Percentiles rank a stretch among this genome's conserved stretches.
Evolutionary conservation across 2,797 vertebrate species (phyloP).

Genomic region (Darevskia nairensis): DNA sequence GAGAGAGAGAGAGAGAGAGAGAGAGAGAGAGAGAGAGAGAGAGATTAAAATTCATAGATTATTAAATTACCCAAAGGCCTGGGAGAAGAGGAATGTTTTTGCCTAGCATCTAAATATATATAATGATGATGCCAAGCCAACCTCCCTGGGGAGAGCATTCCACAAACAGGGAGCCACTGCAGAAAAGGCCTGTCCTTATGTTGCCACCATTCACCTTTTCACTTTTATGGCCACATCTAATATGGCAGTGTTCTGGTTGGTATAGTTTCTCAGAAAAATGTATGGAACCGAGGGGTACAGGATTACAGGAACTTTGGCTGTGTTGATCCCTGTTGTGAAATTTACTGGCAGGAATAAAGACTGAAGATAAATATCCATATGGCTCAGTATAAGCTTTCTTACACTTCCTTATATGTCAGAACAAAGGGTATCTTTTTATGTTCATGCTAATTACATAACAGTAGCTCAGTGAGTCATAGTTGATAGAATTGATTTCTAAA

Average conservation of each 20-base stretch:
- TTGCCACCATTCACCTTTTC: not conserved
- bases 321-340: slow-evolving; percentile 1
- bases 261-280: not conserved
- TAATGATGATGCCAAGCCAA: no score
- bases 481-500: slow-evolving; percentile 7
- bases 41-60: no score
- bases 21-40: no score
- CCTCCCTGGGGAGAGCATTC: no score
- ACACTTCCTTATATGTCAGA: not conserved
- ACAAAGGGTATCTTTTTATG: not conserved
- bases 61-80: no score
- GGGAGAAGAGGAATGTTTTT: no score
- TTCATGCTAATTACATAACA: not conserved
- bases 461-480: not conserved
- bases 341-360: slow-evolving; percentile 11
- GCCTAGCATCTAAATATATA: no score
- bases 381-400: not conserved
- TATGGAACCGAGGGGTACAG: not conserved
- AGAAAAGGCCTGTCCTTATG: no score
- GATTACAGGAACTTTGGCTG: not conserved
- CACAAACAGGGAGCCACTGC: no score
- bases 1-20: no score
- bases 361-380: slow-evolving; percentile 11
- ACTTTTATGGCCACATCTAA: not conserved
- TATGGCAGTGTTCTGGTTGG: no score